Evolutionary conservation across 1,140 invertebrate species (phyloP).

Genomic region (Psix sp.): DNA sequence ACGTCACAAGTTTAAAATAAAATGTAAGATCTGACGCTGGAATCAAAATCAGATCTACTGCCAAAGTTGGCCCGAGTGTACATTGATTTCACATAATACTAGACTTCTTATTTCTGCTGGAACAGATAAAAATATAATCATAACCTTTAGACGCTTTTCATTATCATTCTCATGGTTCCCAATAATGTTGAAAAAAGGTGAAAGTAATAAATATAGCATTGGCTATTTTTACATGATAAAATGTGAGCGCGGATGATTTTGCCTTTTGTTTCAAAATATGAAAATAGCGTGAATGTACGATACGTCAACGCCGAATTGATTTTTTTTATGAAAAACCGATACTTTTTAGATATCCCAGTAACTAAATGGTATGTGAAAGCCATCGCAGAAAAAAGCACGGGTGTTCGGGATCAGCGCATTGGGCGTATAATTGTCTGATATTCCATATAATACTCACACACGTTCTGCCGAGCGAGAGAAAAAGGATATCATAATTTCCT

Average conservation of each 20-base stretch:
- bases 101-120: too few species aligned
- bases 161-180: too few species aligned
- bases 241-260: background rate
- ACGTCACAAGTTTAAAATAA: background rate
- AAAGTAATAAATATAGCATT: background rate
- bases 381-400: background rate
- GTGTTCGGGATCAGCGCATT: background rate
- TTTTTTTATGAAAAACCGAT: constrained; percentile 5
- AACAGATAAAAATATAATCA: too few species aligned
- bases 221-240: background rate
- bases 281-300: background rate
- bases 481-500: background rate
- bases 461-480: background rate
- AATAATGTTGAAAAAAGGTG: background rate
- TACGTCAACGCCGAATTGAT: background rate
- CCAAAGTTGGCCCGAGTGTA: too few species aligned
- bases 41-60: background rate
- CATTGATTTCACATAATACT: too few species aligned
- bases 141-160: too few species aligned
- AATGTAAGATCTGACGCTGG: background rate
- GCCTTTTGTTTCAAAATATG: background rate
- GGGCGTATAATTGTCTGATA: background rate
- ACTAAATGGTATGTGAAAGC: too few species aligned
- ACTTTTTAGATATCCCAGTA: constrained; percentile 1
- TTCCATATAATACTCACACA: background rate